Conservation (phyloP, 2,888 invertebrate species). For the Adela reaumurella region DNA sequence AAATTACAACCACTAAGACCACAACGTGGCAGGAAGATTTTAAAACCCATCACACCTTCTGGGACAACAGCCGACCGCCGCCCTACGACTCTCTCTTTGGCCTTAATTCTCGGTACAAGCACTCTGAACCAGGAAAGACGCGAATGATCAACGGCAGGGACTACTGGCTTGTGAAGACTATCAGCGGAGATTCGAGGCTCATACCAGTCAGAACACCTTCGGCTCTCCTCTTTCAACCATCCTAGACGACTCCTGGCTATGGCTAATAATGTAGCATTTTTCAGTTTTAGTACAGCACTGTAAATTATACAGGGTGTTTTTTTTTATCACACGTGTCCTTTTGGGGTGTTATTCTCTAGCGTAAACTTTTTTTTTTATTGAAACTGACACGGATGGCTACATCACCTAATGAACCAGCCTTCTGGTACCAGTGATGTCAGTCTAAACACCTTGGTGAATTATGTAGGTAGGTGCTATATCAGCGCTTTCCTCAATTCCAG, state of each 20-base stretch:
- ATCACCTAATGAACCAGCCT: too few species aligned
- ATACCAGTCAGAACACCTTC: conserved; percentile 74
- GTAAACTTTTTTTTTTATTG: too few species aligned
- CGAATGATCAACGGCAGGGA: conserved; percentile 71
- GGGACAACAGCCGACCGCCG: conserved; percentile 55
- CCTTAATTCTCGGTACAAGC: conserved; percentile 25
- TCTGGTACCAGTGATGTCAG: too few species aligned
- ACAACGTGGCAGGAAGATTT: conserved; percentile 8
- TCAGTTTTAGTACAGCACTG: not conserved
- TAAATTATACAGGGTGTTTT: too few species aligned
- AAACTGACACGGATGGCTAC: too few species aligned
- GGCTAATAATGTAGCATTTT: conserved; percentile 5
- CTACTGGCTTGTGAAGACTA: conserved; percentile 64
- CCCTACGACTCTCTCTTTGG: conserved; percentile 62
- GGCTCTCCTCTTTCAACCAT: conserved; percentile 65
- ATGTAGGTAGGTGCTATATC: too few species aligned
- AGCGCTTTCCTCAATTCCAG: too few species aligned
- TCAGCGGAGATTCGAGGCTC: conserved; percentile 61
- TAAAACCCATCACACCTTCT: conserved; percentile 14
- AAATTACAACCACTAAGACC: conserved; percentile 11
- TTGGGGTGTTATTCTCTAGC: too few species aligned
- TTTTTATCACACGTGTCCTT: too few species aligned
- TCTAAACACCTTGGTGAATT: too few species aligned
- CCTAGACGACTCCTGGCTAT: conserved; percentile 27
- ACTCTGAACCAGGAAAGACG: conserved; percentile 32